These are phyloP conservation scores for Drosophila pachea DNA, from an alignment of 1,140 invertebrate genomes.

Conservation along the genomic window DNA sequence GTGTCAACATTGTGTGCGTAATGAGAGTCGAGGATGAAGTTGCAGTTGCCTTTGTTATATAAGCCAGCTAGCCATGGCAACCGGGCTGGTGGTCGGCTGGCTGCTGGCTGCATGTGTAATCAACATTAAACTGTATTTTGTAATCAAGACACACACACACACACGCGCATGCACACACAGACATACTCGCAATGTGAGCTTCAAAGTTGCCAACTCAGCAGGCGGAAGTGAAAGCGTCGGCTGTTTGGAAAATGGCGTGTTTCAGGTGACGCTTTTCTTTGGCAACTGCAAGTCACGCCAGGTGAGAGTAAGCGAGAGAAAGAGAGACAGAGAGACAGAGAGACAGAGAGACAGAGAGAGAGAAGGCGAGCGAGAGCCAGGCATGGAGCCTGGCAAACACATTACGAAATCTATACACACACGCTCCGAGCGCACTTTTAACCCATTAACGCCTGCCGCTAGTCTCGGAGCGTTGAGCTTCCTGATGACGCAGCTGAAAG, in stretches of 20 bases:
- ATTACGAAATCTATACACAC: slow-evolving; percentile 76
- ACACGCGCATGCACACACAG: slow-evolving; percentile 16
- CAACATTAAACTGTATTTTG: slow-evolving; percentile 76
- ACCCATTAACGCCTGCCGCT: slow-evolving; percentile 66
- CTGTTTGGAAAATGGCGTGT: slow-evolving; percentile 47
- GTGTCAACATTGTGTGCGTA: slow-evolving; percentile 75
- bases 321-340: neutral
- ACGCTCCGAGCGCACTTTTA: slow-evolving; percentile 73
- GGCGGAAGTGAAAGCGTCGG: slow-evolving; percentile 61
- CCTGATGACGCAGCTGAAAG: slow-evolving; percentile 68
- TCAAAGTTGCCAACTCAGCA: slow-evolving; percentile 61
- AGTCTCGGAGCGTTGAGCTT: slow-evolving; percentile 36
- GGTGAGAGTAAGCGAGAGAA: neutral
- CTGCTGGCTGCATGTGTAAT: slow-evolving; percentile 63
- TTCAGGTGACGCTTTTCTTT: slow-evolving; percentile 47
- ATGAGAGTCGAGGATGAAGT: slow-evolving; percentile 40
- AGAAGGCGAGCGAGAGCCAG: neutral
- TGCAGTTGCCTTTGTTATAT: slow-evolving; percentile 40
- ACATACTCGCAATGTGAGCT: slow-evolving; percentile 40
- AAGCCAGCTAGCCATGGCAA: slow-evolving; percentile 51
- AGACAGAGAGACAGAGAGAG: no score
- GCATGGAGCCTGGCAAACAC: slow-evolving; percentile 56
- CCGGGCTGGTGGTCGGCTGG: slow-evolving; percentile 32
- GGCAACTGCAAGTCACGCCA: slow-evolving; percentile 60
- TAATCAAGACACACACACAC: slow-evolving; percentile 60